A percentile compares a stretch with the other conserved stretches of the same genome.
phyloP scores from a whole-genome alignment of 2,888 invertebrate genomes.

The Alcis repandata region DNA sequence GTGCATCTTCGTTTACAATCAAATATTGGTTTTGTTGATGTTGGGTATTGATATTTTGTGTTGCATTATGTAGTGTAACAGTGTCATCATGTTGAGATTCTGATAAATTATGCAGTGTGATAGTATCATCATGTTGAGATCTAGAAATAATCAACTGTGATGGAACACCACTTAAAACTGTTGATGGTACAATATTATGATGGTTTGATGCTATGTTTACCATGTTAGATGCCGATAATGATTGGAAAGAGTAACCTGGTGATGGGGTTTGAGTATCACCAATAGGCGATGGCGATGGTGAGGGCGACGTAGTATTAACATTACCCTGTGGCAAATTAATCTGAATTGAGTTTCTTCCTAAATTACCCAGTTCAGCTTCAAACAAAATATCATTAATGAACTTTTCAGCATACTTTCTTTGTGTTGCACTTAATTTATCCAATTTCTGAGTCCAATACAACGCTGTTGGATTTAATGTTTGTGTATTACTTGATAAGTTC shows the following conservation, averaged over 20 bases:
- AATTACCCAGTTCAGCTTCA: slow-evolving; percentile 28
- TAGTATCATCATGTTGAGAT: slow-evolving; percentile 18
- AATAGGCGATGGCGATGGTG: slow-evolving; percentile 2
- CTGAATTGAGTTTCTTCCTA: slow-evolving; percentile 27
- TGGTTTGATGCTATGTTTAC: slow-evolving; percentile 12
- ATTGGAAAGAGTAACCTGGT: slow-evolving; percentile 11
- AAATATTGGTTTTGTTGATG: slow-evolving; percentile 12
- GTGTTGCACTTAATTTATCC: slow-evolving; percentile 22
- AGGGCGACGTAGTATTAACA: neutral
- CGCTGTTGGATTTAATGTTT: slow-evolving; percentile 11
- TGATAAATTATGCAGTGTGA: slow-evolving; percentile 12
- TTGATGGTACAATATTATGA: slow-evolving; percentile 16
- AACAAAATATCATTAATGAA: slow-evolving; percentile 30
- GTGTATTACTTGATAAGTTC: slow-evolving; percentile 10
- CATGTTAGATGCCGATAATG: slow-evolving; percentile 11
- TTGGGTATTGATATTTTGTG: slow-evolving; percentile 9
- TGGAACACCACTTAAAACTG: slow-evolving; percentile 29
- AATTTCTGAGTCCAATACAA: slow-evolving; percentile 27
- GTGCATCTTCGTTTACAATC: slow-evolving; percentile 22
- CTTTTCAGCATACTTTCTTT: slow-evolving; percentile 30
- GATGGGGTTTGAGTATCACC: slow-evolving; percentile 11
- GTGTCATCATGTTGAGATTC: slow-evolving; percentile 10
- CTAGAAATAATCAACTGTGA: slow-evolving; percentile 26
- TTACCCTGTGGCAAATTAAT: neutral
- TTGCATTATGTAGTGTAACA: slow-evolving; percentile 2